phyloP scores from a whole-genome alignment of 2,113 vertebrate genomes.

The Hyla sarda region DNA sequence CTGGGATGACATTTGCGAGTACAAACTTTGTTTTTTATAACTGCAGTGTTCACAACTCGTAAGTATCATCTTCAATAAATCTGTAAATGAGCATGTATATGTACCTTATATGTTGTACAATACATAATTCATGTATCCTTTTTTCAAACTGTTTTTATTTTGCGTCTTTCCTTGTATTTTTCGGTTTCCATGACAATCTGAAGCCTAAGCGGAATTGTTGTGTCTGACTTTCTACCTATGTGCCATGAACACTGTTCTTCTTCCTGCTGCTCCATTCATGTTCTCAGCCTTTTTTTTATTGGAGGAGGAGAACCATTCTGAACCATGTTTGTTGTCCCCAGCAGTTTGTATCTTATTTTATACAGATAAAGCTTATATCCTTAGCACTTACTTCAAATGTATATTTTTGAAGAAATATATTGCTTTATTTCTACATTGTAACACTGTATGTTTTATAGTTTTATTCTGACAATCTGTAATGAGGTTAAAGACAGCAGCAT shows the following conservation, averaged over 20 bases:
- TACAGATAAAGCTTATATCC: background rate
- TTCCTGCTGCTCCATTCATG: conserved; percentile 25
- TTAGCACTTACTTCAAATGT: background rate
- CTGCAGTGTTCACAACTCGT: conserved; percentile 98
- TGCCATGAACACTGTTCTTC: background rate
- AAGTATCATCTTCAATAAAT: conserved; percentile 67
- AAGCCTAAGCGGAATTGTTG: background rate
- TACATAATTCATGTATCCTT: conserved; percentile 18
- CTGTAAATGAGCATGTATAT: no score
- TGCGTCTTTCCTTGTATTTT: background rate
- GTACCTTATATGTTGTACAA: conserved; percentile 6
- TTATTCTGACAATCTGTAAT: no score
- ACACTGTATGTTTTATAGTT: background rate
- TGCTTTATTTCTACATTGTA: background rate
- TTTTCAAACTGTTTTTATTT: conserved; percentile 12
- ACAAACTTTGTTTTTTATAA: conserved; percentile 99
- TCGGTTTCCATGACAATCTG: background rate
- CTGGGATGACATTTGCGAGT: conserved; percentile 94
- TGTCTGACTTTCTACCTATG: background rate
- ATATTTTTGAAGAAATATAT: background rate
- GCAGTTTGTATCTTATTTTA: background rate
- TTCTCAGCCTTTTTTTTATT: background rate
- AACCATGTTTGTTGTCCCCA: background rate
- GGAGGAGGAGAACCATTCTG: background rate
- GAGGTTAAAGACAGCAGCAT: no score